Percentiles rank a stretch among this genome's conserved stretches.
These are phyloP conservation scores for Sinhomidia bicolor DNA, from an alignment of 2,888 invertebrate genomes.

Conservation along the genomic window DNA sequence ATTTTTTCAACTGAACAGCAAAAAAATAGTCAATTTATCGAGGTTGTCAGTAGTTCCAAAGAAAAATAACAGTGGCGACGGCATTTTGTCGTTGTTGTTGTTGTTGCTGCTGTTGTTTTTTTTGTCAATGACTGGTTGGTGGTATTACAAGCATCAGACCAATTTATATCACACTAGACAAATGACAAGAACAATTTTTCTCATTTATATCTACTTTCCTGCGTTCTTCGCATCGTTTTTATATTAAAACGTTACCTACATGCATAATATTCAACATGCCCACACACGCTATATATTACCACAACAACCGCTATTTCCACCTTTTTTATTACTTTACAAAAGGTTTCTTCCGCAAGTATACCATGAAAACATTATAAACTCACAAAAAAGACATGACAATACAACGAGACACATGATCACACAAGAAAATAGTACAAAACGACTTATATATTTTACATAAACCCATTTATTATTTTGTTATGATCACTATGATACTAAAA, in stretches of 20 bases:
- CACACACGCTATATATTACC: not conserved
- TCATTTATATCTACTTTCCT: slow-evolving; percentile 9
- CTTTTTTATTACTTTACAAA: too few relatives aligned
- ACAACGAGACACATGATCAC: not conserved
- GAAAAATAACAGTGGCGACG: not conserved
- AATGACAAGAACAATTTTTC: slow-evolving; percentile 19
- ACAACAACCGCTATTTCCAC: not conserved
- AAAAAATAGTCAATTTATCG: not conserved
- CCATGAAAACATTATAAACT: not conserved
- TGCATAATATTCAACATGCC: not conserved
- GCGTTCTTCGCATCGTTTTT: too few relatives aligned
- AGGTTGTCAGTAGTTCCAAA: too few relatives aligned
- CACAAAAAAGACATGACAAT: not conserved
- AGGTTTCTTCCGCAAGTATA: too few relatives aligned
- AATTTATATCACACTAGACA: not conserved
- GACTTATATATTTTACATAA: not conserved
- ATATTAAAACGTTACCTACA: too few relatives aligned
- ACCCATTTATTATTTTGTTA: not conserved
- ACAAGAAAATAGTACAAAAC: not conserved
- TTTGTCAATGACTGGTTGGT: too few relatives aligned
- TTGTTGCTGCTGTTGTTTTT: not conserved
- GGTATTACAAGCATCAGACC: slow-evolving; percentile 6
- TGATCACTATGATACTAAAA: not conserved
- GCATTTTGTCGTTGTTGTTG: not conserved
- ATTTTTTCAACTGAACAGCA: not conserved